Evolutionary conservation across 1,140 invertebrate species (phyloP), one percentile per base, ranked within the genome.

Genomic region (Tetramorium parvispinum): DNA sequence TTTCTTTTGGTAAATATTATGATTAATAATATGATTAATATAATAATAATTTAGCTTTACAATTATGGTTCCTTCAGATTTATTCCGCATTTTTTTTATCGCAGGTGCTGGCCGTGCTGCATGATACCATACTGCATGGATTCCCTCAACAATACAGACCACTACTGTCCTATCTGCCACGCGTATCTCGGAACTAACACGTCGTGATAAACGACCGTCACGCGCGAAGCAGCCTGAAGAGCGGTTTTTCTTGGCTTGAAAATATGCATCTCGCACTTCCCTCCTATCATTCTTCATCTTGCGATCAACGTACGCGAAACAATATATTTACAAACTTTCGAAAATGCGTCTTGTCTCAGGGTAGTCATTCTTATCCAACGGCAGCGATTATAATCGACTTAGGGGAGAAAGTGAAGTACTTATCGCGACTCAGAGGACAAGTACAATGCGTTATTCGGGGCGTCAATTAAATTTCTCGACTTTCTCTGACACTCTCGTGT

Each of bases 121-220:
- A 93, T 95, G 81, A 91, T 96, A n/a, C 96, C 96, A 1, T 96
- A 96, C 87, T 96, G 95, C 88, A 94, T 96, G 91, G 93, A 95
- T 65, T 95, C 95, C 10, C 96, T 95, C 87, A 96, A 95, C 82
- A 95, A 94, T 81, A 94, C 95, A 46, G 95, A 96, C 86, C 96
- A 96, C 89, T 96, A 95, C 77, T 96, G 96, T 87, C 96, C 96
- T 3, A 93, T 94, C 79, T 96, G 96, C 82, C 94, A 93, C 77
- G 94, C 95, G 21, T 96, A 95, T 88, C 91, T 96, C 55, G 96
- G 96, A 21, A 93, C 93, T 59, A 95, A 95, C 77, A 93, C 87
- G 68, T 93, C 94, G 7, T 94, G 92, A 82, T 94, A 90, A 90
- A 93, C 5, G 51, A 66, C 24, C 21, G 27, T 55, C 16, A 21